phyloP scores from a whole-genome alignment of 2,888 invertebrate genomes.

The Trypoxylon attenuatum region DNA sequence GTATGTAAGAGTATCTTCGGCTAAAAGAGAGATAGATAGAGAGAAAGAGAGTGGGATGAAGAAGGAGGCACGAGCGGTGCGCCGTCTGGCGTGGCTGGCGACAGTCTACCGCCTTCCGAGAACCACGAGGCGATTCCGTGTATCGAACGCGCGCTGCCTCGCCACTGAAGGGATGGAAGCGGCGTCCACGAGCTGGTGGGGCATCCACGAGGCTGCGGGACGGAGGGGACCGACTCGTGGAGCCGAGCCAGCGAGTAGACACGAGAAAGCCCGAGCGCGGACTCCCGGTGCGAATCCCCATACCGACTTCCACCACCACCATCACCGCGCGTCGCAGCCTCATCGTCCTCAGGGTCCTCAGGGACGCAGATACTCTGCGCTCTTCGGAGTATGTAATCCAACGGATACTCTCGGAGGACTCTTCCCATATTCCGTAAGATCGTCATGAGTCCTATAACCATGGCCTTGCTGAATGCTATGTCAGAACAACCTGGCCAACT shows the following conservation, averaged over 20 bases:
- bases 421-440: conserved; percentile 47
- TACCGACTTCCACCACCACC: neutral
- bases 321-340: conserved; percentile 12
- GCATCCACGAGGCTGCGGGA: conserved; percentile 15
- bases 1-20: too few species aligned
- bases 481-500: too few species aligned
- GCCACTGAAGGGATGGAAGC: conserved; percentile 54
- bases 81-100: conserved; percentile 73
- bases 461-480: conserved; percentile 51
- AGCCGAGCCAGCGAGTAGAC: conserved; percentile 8
- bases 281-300: neutral
- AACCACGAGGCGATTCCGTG: conserved; percentile 73
- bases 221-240: conserved; percentile 21
- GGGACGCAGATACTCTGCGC: conserved; percentile 40
- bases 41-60: conserved; percentile 45
- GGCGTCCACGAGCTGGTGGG: conserved; percentile 10
- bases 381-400: conserved; percentile 5
- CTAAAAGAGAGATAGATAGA: too few species aligned
- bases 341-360: conserved; percentile 34
- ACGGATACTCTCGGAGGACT: conserved; percentile 25
- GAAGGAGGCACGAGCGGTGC: conserved; percentile 67
- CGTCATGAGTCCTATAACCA: conserved; percentile 50
- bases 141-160: conserved; percentile 68
- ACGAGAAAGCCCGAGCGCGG: conserved; percentile 47
- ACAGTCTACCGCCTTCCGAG: conserved; percentile 73